phyloP scores from a whole-genome alignment of 2,888 invertebrate genomes.

The Pseudococcus jackbeardsleyi region DNA sequence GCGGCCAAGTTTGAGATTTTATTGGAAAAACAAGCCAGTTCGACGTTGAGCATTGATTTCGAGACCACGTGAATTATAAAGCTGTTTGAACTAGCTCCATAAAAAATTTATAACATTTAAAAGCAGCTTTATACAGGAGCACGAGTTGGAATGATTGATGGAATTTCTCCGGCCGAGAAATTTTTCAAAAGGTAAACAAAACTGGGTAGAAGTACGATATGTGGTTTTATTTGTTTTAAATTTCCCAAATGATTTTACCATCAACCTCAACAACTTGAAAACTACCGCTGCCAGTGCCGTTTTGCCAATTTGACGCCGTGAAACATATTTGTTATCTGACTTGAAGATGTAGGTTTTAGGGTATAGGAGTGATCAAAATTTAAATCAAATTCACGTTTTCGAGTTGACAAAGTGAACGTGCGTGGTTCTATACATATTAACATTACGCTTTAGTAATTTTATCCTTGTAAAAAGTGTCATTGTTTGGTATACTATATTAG shows the following conservation, averaged over 20 bases:
- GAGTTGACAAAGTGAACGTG: not conserved
- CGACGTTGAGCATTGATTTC: not conserved
- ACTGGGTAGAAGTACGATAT: not conserved
- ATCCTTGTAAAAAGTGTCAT: constrained; percentile 12
- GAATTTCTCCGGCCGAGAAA: not conserved
- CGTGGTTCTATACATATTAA: not conserved
- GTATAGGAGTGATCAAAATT: not conserved
- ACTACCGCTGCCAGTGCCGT: not conserved
- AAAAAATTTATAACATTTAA: constrained; percentile 33
- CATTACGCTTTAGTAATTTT: not conserved
- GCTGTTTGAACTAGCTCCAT: not conserved
- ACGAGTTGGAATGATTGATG: not conserved
- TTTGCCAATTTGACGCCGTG: not conserved
- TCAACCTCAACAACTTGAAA: not conserved
- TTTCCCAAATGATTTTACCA: constrained; percentile 18
- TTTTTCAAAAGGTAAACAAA: not conserved
- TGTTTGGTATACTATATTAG: not conserved
- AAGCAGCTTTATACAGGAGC: not conserved
- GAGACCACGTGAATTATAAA: not conserved
- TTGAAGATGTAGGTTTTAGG: not conserved
- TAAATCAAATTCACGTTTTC: constrained; percentile 14
- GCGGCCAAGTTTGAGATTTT: not conserved
- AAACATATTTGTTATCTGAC: not conserved
- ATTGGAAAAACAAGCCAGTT: constrained; percentile 1
- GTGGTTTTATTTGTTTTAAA: constrained; percentile 21